Evolutionary conservation across 2,113 vertebrate genomes (phyloP).

Genomic region (Cardinalis cardinalis): DNA sequence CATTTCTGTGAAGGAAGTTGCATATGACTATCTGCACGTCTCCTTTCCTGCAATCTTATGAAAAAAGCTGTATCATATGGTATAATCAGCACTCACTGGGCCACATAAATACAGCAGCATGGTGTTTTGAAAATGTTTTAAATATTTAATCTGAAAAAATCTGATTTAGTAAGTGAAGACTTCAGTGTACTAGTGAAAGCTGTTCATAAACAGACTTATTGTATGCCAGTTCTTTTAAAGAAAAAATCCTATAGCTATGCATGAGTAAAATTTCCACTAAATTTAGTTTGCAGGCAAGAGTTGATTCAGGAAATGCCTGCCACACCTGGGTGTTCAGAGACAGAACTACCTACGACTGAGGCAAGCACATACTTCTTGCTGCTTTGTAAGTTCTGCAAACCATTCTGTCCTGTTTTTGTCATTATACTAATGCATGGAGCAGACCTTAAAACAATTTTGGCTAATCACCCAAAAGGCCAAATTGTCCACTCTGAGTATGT

Average conservation of each 20-base stretch:
- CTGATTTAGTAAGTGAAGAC: background rate
- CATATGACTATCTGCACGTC: slow-evolving; percentile 27
- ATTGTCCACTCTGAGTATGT: background rate
- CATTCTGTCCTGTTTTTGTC: background rate
- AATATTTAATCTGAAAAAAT: background rate
- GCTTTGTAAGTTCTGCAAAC: background rate
- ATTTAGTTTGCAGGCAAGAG: background rate
- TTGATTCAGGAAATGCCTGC: background rate
- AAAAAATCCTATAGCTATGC: background rate
- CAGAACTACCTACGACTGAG: background rate
- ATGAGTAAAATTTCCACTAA: background rate
- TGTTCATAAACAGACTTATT: background rate
- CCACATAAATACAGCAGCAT: background rate
- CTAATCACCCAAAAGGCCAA: background rate
- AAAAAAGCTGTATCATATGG: background rate
- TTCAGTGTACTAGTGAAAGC: background rate
- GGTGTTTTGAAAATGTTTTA: background rate
- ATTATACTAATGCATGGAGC: background rate
- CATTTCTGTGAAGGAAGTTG: slow-evolving; percentile 36
- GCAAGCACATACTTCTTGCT: background rate
- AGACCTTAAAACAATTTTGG: background rate
- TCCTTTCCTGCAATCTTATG: background rate
- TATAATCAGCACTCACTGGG: background rate
- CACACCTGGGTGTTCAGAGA: background rate
- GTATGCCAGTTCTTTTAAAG: background rate